Percentiles rank a stretch among this genome's conserved stretches.
phyloP scores from a whole-genome alignment of 2,113 vertebrate genomes.

The Chiloscyllium plagiosum region DNA sequence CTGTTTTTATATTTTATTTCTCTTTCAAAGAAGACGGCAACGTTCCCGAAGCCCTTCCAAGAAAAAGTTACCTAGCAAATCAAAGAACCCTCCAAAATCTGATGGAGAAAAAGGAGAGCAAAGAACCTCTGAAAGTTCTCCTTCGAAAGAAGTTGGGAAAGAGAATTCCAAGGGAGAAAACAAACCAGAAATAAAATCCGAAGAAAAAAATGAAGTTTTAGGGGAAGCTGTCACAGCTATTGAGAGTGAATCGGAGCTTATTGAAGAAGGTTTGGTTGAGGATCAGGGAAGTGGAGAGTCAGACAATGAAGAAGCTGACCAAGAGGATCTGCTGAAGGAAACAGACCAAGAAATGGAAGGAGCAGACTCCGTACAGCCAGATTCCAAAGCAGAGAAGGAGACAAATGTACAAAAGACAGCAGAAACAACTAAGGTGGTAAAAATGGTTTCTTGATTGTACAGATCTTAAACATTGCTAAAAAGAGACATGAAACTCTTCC shows the following conservation, averaged over 20 bases:
- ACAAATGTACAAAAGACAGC: neutral
- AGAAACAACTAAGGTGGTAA: conserved; percentile 17
- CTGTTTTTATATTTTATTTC: conserved; percentile 5
- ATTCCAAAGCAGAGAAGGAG: neutral
- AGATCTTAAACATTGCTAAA: no score
- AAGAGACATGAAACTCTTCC: no score
- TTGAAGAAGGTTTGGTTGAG: conserved; percentile 8
- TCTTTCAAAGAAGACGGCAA: neutral
- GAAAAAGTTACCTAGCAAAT: conserved; percentile 21
- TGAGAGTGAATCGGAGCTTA: conserved; percentile 29
- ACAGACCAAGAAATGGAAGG: neutral
- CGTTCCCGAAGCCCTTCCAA: conserved; percentile 25
- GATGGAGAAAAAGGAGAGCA: conserved; percentile 35
- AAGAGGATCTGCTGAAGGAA: neutral
- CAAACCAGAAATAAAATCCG: neutral
- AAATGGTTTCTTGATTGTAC: neutral
- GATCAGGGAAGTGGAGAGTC: neutral
- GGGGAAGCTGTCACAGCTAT: conserved; percentile 4
- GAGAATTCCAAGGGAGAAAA: neutral
- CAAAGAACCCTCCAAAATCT: conserved; percentile 11
- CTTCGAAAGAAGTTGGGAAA: conserved; percentile 3
- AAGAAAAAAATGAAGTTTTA: conserved; percentile 2
- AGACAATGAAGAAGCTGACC: neutral
- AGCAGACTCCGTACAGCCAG: neutral
- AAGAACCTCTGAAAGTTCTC: neutral